A percentile compares a stretch with the other conserved stretches of the same genome.
phyloP scores from a whole-genome alignment of 2,888 invertebrate genomes.

The Scelioninae gen. 1 region DNA sequence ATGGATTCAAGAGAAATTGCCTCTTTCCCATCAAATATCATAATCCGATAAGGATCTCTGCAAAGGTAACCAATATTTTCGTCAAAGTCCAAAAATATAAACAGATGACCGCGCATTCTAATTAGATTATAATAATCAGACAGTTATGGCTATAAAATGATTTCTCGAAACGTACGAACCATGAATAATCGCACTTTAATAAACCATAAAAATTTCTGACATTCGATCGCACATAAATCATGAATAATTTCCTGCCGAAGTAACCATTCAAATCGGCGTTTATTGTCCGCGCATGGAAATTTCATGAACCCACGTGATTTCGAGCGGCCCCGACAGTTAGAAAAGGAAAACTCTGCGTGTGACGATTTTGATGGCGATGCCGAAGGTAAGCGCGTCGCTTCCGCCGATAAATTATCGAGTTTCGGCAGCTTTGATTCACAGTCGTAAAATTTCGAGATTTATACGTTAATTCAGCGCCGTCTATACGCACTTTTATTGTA shows the following conservation, averaged over 20 bases:
- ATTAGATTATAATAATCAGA: too few relatives aligned
- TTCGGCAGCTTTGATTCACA: slow-evolving; percentile 27
- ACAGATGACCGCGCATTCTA: too few relatives aligned
- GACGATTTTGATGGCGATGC: background rate
- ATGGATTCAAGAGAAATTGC: too few relatives aligned
- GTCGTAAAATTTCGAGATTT: slow-evolving; percentile 7
- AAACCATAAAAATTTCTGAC: background rate
- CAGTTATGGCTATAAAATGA: background rate
- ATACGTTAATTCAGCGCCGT: background rate
- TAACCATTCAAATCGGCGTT: too few relatives aligned
- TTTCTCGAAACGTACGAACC: background rate
- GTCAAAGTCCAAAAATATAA: too few relatives aligned
- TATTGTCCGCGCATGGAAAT: too few relatives aligned
- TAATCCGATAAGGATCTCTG: background rate
- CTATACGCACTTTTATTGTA: too few relatives aligned
- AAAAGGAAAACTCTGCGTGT: too few relatives aligned
- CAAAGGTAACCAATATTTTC: background rate
- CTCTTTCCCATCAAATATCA: too few relatives aligned
- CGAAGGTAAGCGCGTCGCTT: background rate
- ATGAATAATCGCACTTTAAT: background rate
- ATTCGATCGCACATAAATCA: background rate
- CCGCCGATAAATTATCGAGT: slow-evolving; percentile 15
- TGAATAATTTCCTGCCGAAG: too few relatives aligned
- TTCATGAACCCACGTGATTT: too few relatives aligned
- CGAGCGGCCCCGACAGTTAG: too few relatives aligned